phyloP scores from a whole-genome alignment of 2,113 vertebrate species.

The Nasalis larvatus region DNA sequence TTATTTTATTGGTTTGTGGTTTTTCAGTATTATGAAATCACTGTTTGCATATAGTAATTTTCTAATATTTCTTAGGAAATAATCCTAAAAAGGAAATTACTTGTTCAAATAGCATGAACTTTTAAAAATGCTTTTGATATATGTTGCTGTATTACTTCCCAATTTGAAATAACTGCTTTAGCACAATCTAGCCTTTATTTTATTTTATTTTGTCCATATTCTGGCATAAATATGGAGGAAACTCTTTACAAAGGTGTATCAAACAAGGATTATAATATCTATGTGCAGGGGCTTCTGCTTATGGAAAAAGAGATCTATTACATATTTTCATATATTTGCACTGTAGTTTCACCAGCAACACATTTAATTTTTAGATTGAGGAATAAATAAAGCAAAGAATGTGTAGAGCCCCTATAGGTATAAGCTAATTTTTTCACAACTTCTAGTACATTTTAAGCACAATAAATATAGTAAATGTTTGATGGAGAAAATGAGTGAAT shows the following conservation, averaged over 20 bases:
- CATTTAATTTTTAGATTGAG: conserved; percentile 2
- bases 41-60: background rate
- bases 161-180: background rate
- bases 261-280: background rate
- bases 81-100: conserved; percentile 19
- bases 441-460: background rate
- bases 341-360: background rate
- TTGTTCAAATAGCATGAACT: background rate
- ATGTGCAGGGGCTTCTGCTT: background rate
- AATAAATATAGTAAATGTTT: background rate
- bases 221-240: background rate
- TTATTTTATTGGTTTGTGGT: background rate
- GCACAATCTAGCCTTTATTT: background rate
- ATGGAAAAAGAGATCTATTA: background rate
- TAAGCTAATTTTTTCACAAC: background rate
- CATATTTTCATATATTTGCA: conserved; percentile 4
- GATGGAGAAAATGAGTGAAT: background rate
- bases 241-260: background rate
- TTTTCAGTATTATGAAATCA: conserved; percentile 20
- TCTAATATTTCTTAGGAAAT: conserved; percentile 39
- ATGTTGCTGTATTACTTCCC: background rate
- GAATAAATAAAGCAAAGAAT: background rate
- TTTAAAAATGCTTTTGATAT: conserved; percentile 15
- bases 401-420: background rate
- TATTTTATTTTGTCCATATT: background rate